These are phyloP conservation scores for Ammodytes marinus DNA, from an alignment of 2,113 vertebrate species.

Conservation along the genomic window DNA sequence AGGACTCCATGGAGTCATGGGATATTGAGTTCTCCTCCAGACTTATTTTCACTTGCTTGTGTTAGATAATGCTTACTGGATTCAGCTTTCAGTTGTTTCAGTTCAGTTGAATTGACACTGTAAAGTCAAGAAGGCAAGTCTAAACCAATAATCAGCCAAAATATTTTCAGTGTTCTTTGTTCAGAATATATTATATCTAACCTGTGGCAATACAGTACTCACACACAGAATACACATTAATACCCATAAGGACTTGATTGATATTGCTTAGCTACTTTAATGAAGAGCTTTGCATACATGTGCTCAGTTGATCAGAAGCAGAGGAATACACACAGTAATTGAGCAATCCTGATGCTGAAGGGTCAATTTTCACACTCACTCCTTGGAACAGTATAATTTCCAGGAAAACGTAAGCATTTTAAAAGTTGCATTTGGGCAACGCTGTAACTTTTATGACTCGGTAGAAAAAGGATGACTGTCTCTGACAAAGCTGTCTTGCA, in stretches of 20 bases:
- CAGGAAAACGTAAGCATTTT: slow-evolving; percentile 26
- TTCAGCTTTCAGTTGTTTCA: slow-evolving; percentile 9
- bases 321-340: slow-evolving; percentile 17
- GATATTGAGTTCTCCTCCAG: slow-evolving; percentile 17
- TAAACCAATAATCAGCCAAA: slow-evolving; percentile 11
- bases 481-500: slow-evolving; percentile 35
- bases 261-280: slow-evolving; percentile 56
- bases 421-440: slow-evolving; percentile 40
- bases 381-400: slow-evolving; percentile 36
- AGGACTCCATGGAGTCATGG: slow-evolving; percentile 2
- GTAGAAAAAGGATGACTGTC: slow-evolving; percentile 20
- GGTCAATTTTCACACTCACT: slow-evolving; percentile 17
- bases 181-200: slow-evolving; percentile 52
- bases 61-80: neutral
- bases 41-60: slow-evolving; percentile 19
- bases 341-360: slow-evolving; percentile 22
- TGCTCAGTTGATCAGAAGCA: slow-evolving; percentile 40
- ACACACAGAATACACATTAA: slow-evolving; percentile 50
- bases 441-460: slow-evolving; percentile 38
- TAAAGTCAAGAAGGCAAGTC: slow-evolving; percentile 19
- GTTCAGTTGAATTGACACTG: slow-evolving; percentile 11
- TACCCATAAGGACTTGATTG: slow-evolving; percentile 53
- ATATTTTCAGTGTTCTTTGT: slow-evolving; percentile 36
- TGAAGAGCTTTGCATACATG: slow-evolving; percentile 68
- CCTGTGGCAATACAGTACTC: slow-evolving; percentile 60